Percentiles rank a stretch among this genome's conserved stretches.
These are phyloP conservation scores for Tuta absoluta DNA, from an alignment of 2,888 invertebrate species.

Conservation along the genomic window DNA sequence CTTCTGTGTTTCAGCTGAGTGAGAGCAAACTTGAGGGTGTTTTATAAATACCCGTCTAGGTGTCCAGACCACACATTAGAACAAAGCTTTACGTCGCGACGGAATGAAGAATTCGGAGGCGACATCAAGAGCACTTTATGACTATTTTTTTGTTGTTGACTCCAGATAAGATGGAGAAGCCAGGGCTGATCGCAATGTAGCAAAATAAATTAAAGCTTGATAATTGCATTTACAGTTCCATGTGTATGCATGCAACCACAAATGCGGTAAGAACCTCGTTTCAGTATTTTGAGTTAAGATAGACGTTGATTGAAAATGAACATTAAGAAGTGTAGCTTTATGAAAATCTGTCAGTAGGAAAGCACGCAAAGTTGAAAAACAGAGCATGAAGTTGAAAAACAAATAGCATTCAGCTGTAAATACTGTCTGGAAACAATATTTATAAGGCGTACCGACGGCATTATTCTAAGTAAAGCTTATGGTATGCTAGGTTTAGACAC, in stretches of 20 bases:
- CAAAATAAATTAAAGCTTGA: too few relatives aligned
- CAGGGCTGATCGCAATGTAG: too few relatives aligned
- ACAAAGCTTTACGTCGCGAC: conserved; percentile 1
- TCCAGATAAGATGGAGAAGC: too few relatives aligned
- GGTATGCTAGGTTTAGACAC: conserved; percentile 11
- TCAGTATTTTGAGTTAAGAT: too few relatives aligned
- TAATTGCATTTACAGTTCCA: too few relatives aligned
- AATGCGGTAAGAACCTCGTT: too few relatives aligned
- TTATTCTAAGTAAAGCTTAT: conserved; percentile 6
- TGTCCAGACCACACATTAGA: neutral
- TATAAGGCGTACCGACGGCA: conserved; percentile 9
- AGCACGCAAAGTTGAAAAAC: neutral
- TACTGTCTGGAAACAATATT: conserved; percentile 18
- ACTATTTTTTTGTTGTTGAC: too few relatives aligned
- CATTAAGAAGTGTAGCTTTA: neutral
- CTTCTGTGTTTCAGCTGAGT: too few relatives aligned
- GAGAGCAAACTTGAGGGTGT: too few relatives aligned
- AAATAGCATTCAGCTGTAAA: conserved; percentile 1
- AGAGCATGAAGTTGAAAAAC: conserved; percentile 3
- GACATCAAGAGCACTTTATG: neutral
- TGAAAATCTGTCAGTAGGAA: neutral
- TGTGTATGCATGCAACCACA: too few relatives aligned
- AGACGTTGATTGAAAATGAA: neutral
- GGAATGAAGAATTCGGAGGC: neutral
- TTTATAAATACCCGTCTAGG: too few relatives aligned